Evolutionary conservation across 1,140 invertebrate genomes (phyloP), one percentile per base, ranked within the genome.

Genomic region (Coptotermes formosanus): DNA sequence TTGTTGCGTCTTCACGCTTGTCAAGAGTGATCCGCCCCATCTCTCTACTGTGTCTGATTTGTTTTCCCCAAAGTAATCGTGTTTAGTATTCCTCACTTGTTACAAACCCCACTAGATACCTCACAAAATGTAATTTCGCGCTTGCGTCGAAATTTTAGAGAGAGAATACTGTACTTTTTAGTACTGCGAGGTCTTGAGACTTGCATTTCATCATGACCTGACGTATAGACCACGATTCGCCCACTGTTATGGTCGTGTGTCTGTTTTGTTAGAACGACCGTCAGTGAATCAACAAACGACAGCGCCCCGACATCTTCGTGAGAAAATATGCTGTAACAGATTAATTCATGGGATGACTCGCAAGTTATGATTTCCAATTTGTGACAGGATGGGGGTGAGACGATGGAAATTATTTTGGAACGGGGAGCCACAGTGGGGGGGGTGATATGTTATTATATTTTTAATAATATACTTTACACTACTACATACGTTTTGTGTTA

Each of bases 401-500:
- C 4, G 21, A 21, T 21, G 21, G 21, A n/a, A 16, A 64, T 64
- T 64, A 21, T 75, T 75, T 30, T 75, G 64, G 6, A 75, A 75
- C n/a, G 8, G 25, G 52, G 64, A 30, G n/a, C n/a, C 16, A 75
- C 64, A 25, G n/a, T 11, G 64, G 14, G 64, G 64, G 38, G 38
- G 38, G 64, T 30, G 25, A 12, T 8, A 30, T 30, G n/a, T 75
- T 75, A 14, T 75, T 75, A 75, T 75, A 75, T 75, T 75, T 75
- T 75, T 75, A 75, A 75, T 75, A 75, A 75, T 75, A 75, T 30
- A 75, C 64, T 75, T 75, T 75, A 75, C 64, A 75, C 9, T 16
- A 14, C 30, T 30, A 0, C n/a, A 75, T 75, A 75, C 9, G 8
- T 14, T 1, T 1, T 25, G 64, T 75, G 7, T n/a, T 75, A 75